These are phyloP conservation scores for Silurus aristotelis DNA, from an alignment of 2,797 vertebrate species.

Conservation along the genomic window DNA sequence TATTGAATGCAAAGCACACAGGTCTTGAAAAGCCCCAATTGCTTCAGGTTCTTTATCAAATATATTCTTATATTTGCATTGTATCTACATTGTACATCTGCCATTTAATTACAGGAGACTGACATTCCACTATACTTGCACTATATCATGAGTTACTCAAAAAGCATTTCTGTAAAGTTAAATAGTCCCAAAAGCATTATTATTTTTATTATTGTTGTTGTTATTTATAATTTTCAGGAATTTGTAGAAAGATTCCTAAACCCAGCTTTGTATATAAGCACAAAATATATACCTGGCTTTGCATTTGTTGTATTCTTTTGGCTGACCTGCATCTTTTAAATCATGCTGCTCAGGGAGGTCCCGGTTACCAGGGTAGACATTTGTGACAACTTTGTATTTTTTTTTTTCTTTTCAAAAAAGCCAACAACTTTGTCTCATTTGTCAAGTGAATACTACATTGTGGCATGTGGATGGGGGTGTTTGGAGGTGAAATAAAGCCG, in stretches of 20 bases:
- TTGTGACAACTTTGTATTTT: slow-evolving; percentile 70
- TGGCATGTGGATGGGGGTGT: slow-evolving; percentile 74
- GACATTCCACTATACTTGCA: neutral
- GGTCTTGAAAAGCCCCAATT: neutral
- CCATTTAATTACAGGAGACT: neutral
- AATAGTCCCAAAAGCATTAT: neutral
- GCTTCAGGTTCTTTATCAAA: neutral
- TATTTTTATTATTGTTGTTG: no score
- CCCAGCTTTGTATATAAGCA: neutral
- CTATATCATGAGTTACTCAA: neutral
- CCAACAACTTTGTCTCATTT: slow-evolving; percentile 72
- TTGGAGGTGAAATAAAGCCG: slow-evolving; percentile 77
- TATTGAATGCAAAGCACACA: neutral
- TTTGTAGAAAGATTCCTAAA: neutral
- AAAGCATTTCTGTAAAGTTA: neutral
- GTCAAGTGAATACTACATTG: slow-evolving; percentile 69
- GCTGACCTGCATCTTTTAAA: neutral
- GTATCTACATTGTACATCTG: neutral
- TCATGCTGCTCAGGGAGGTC: slow-evolving; percentile 66
- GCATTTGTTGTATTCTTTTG: neutral
- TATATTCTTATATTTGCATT: neutral
- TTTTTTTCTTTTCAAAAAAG: slow-evolving; percentile 54
- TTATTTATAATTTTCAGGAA: neutral
- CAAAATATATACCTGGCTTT: neutral
- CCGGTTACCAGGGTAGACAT: slow-evolving; percentile 59